Base-by-base conservation (phyloP, 2,113 vertebrate genomes). In the Pygoscelis adeliae region DNA sequence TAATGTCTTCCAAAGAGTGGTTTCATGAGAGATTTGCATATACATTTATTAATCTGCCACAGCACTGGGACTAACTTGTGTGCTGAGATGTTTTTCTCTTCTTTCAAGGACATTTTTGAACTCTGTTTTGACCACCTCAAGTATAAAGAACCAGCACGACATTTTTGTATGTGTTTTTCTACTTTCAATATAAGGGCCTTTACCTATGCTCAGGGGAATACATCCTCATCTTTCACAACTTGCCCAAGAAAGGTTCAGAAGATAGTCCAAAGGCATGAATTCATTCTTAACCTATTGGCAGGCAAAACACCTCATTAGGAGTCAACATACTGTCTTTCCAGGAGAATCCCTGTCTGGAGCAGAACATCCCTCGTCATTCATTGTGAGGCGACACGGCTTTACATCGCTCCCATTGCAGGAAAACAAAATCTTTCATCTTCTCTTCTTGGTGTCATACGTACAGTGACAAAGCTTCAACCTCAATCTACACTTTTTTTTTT, bases 351-450 rank as follows among this genome's bases (percentile, higher is more conserved):
- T 30, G 32, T 53, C 32, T 38, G 26, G 23, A 52, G 58, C 30
- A 84, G n/a, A 71, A 47, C 26, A 58, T 58, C 14, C 8, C 5
- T 34, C 4, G 2, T 40, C 58, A 9, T 56, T 87, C 36, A 5
- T 61, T 86, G 21, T 53, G 21, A 23, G 15, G 7, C 2, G 18
- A 36, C 10, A 26, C 1, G 1, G 27, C 34, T 81, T 91, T 66
- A 21, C 14, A 34, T n/a, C 0, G 0, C 8, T 73, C 9, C 52
- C 0, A 1, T 8, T 49, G 23, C 49, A 72, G 58, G 62, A 69
- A 76, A 84, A 44, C 3, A 77, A 49, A 84, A 58, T 63, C 32
- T 74, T 94, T 49, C 2, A 15, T 55, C 17, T 94, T 92, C 42
- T 78, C 6, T 70, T 87, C 52, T 53, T 72, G 32, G n/a, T 70